Evolutionary conservation across 1,140 invertebrate species (phyloP).

Genomic region (Nixonia krombeini): DNA sequence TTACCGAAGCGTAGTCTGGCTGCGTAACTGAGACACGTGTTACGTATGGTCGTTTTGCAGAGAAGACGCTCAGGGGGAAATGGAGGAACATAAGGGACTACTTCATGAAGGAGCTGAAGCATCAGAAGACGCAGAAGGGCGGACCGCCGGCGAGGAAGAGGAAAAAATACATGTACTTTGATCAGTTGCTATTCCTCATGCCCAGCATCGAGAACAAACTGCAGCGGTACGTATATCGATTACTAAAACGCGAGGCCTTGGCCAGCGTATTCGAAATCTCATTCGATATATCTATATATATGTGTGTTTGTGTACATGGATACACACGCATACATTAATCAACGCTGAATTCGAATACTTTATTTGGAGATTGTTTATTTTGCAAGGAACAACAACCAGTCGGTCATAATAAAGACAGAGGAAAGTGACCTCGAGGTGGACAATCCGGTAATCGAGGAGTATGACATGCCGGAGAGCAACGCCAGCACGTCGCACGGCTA

Average conservation of each 20-base stretch:
- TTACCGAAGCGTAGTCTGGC: no score
- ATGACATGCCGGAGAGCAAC: slow-evolving; percentile 50
- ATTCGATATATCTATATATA: no score
- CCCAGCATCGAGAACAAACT: slow-evolving; percentile 61
- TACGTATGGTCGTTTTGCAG: slow-evolving; percentile 44
- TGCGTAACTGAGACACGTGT: no score
- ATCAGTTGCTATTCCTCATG: slow-evolving; percentile 60
- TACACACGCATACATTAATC: no score
- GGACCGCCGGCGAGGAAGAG: slow-evolving; percentile 49
- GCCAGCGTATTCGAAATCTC: no score
- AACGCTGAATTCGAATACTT: no score
- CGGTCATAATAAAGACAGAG: slow-evolving; percentile 44
- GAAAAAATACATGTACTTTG: slow-evolving; percentile 62
- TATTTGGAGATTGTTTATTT: neutral
- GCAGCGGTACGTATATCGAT: slow-evolving; percentile 48
- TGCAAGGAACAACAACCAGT: slow-evolving; percentile 10
- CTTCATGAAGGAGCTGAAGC: slow-evolving; percentile 65
- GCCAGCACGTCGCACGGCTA: slow-evolving; percentile 48
- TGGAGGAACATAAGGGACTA: slow-evolving; percentile 67
- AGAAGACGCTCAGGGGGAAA: slow-evolving; percentile 60
- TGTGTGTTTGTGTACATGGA: no score
- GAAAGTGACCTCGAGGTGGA: slow-evolving; percentile 55
- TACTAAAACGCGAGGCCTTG: no score
- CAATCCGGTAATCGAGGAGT: slow-evolving; percentile 60
- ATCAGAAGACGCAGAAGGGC: slow-evolving; percentile 44